These are phyloP conservation scores for Spicauda simplicius DNA, from an alignment of 2,888 invertebrate genomes.

Conservation along the genomic window DNA sequence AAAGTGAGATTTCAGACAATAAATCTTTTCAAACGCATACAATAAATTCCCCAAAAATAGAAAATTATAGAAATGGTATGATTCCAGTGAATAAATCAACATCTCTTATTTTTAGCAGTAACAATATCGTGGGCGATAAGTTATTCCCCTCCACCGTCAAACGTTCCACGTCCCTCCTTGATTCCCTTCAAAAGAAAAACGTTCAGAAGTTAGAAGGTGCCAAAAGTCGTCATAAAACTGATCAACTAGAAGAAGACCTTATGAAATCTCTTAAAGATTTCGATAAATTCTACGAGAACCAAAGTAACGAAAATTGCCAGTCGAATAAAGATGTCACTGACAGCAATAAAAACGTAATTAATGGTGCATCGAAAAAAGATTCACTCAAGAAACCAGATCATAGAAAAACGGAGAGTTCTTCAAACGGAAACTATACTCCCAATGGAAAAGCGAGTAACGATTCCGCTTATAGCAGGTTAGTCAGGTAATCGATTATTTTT, in stretches of 20 bases:
- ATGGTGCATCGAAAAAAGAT: conserved; percentile 65
- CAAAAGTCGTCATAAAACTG: conserved; percentile 74
- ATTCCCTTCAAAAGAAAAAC: conserved; percentile 79
- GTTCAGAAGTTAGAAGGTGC: conserved; percentile 61
- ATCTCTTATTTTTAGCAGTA: conserved; percentile 85
- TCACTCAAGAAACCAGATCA: conserved; percentile 60
- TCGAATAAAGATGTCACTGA: conserved; percentile 58
- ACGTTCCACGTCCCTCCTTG: conserved; percentile 83
- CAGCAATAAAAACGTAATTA: conserved; percentile 52
- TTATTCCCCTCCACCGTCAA: conserved; percentile 82
- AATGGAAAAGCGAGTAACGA: conserved; percentile 83
- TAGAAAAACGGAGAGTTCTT: conserved; percentile 62
- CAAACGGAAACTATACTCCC: conserved; percentile 72
- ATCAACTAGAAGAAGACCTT: conserved; percentile 77
- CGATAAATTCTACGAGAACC: conserved; percentile 76
- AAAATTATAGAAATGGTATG: conserved; percentile 61
- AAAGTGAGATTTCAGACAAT: conserved; percentile 65
- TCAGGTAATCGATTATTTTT: conserved; percentile 60
- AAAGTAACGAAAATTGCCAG: conserved; percentile 62
- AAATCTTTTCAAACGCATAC: conserved; percentile 66
- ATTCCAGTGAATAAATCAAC: conserved; percentile 80
- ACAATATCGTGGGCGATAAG: conserved; percentile 75
- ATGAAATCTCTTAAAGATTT: conserved; percentile 82
- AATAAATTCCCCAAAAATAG: conserved; percentile 65
- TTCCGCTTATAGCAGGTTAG: conserved; percentile 94